Evolutionary conservation across 2,888 invertebrate genomes (phyloP), one percentile per base, ranked within the genome.

Genomic region (Oligia strigilis): DNA sequence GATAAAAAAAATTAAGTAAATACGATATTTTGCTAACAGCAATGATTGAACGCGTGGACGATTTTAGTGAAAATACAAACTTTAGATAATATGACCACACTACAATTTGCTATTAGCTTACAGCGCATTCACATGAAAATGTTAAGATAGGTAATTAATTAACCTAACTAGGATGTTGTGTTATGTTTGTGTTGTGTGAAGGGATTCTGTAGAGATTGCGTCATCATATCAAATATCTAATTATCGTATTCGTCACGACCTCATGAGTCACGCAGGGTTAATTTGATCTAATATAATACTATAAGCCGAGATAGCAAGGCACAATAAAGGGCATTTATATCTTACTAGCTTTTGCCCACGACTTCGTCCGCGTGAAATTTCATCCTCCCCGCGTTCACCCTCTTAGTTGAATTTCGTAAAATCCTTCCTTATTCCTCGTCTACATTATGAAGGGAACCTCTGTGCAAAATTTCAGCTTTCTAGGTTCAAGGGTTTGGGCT

Each of bases 221-320:
- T 72, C 82, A 85, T 70, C 67, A 75, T 65, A 78, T 72, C 55
- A 74, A 87, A 85, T 78, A 78, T 74, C 60, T 73, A 80, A 77
- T 69, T 52, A 83, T 55, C 62, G 29, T 76, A 67, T 66, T 80
- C 77, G 58, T 69, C 75, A 74, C 55, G 75, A 81, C 60, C 73
- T 75, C 49, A 77, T 86, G 86, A 87, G 75, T 87, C 86, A 85
- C n/a, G 36, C 77, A 23, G 55, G 69, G 73, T 75, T 72, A 74
- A 58, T 70, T 86, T 71, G 65, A 72, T 77, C 72, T 74, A 60
- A 72, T 76, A 76, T 64, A 80, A 80, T 43, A 75, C 71, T 67
- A 66, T 75, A 72, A 85, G 73, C 71, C 52, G 62, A 78, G 77
- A 83, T 85, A 83, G 71, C 86, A 87, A 85, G 80, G 78, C 80